Conservation (phyloP, 2,113 vertebrate genomes). For the Anser brachyrhynchus region DNA sequence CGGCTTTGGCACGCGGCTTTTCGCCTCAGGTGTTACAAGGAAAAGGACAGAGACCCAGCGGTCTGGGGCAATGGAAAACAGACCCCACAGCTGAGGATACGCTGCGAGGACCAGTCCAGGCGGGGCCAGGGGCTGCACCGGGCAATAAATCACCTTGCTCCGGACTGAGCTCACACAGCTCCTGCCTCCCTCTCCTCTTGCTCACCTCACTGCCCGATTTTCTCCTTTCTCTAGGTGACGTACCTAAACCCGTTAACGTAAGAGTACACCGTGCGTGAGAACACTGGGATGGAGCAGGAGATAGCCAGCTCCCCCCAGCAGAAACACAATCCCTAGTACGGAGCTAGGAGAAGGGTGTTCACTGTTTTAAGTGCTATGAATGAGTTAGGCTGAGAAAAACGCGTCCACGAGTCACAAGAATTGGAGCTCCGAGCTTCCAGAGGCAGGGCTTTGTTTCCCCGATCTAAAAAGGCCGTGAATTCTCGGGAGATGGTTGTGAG, state of each 20-base stretch:
- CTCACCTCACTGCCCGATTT: background rate
- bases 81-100: background rate
- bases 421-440: background rate
- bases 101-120: background rate
- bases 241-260: background rate
- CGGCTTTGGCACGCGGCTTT: background rate
- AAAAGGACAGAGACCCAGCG: background rate
- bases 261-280: rapidly evolving
- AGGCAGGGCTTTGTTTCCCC: background rate
- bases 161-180: background rate
- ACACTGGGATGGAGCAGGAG: background rate
- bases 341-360: background rate
- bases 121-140: background rate
- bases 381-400: background rate
- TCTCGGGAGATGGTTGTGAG: background rate
- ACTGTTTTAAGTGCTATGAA: background rate
- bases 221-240: background rate
- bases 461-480: background rate
- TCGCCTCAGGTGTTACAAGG: background rate
- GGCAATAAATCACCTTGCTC: background rate
- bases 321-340: background rate
- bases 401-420: background rate
- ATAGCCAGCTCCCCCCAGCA: background rate
- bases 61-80: background rate
- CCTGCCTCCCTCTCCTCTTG: background rate